phyloP scores from a whole-genome alignment of 2,113 vertebrate genomes.

The Philantomba maxwellii region DNA sequence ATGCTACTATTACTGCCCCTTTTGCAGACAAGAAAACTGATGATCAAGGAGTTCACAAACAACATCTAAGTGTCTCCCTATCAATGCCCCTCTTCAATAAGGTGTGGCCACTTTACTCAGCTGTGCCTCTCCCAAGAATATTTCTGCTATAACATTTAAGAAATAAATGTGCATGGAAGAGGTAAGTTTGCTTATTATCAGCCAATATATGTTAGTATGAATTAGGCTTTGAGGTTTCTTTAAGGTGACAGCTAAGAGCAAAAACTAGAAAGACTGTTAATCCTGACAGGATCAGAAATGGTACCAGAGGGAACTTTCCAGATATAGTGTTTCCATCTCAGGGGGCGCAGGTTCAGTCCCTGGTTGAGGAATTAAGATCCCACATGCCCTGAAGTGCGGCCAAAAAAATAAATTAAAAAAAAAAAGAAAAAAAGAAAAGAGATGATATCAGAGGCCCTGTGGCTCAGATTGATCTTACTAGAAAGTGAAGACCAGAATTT shows the following conservation, averaged over 20 bases:
- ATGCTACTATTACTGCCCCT: neutral
- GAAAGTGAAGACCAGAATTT: neutral
- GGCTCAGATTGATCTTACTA: neutral
- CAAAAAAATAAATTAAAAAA: neutral
- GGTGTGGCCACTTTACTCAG: neutral
- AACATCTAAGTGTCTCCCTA: neutral
- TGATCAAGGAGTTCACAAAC: neutral
- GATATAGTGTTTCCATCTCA: neutral
- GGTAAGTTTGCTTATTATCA: neutral
- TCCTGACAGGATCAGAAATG: neutral
- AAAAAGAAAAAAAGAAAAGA: neutral
- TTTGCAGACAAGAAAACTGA: neutral
- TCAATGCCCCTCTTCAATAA: neutral
- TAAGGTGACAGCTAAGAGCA: neutral
- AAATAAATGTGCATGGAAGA: neutral
- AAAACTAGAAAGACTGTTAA: neutral
- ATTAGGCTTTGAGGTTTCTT: neutral
- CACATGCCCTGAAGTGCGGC: neutral
- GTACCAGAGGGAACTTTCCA: neutral
- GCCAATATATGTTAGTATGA: neutral
- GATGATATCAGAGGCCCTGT: neutral
- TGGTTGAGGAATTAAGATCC: neutral
- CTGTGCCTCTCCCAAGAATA: neutral
- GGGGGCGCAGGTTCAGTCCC: neutral
- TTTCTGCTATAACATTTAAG: neutral